Evolutionary conservation across 35 echinoderm and acorn worm species (phyloP).

Genomic region (Apostichopus californicus): DNA sequence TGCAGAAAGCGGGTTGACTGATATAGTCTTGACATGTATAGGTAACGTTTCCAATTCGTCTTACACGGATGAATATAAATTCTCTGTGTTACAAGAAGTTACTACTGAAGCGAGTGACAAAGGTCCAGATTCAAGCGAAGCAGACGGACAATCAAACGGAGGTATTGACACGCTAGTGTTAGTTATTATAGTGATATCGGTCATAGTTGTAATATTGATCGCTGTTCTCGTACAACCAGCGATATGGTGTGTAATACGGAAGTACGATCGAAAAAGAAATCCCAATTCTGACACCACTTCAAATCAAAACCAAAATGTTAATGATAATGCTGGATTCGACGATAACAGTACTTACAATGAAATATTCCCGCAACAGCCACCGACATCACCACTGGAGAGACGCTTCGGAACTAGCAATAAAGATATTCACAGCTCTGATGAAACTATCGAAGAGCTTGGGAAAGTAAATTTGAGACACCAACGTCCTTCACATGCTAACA

Average conservation of each 20-base stretch:
- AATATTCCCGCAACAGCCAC: neutral
- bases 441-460: neutral
- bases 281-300: neutral
- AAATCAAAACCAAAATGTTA: neutral
- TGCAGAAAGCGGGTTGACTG: too few species aligned
- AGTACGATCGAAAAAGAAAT: neutral
- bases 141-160: neutral
- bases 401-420: neutral
- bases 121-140: neutral
- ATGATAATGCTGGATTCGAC: neutral
- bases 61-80: neutral
- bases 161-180: neutral
- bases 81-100: neutral
- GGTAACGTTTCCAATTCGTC: neutral
- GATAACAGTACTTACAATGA: neutral
- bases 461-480: neutral
- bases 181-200: neutral
- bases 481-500: neutral
- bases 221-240: neutral
- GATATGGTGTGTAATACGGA: neutral
- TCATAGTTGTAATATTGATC: neutral
- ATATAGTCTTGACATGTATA: too few species aligned
- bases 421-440: neutral
- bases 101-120: too few species aligned
- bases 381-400: neutral